Evolutionary conservation across 53 echinoderm and acorn worm genomes (phyloP).

Genomic region (Antedon mediterranea): DNA sequence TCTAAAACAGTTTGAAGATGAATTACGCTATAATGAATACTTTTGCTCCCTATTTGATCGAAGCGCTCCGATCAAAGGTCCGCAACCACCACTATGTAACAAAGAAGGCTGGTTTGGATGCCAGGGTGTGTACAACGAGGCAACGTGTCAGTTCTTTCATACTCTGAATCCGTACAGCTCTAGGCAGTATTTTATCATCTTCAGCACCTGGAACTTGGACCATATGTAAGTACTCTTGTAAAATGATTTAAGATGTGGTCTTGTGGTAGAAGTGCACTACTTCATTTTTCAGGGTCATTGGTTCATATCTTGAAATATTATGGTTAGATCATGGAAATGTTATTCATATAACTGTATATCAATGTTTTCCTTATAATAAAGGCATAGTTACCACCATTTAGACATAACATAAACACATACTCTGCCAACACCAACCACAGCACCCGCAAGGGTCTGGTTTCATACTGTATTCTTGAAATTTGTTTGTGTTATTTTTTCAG

Average conservation of each 20-base stretch:
- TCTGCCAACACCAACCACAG: too few species aligned
- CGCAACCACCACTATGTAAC: slow-evolving; percentile 15
- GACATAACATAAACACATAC: too few species aligned
- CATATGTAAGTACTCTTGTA: slow-evolving; percentile 43
- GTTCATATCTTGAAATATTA: too few species aligned
- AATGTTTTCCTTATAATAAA: too few species aligned
- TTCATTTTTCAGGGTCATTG: too few species aligned
- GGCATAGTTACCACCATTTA: too few species aligned
- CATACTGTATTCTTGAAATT: too few species aligned
- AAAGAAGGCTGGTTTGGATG: slow-evolving; percentile 26
- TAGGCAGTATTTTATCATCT: slow-evolving; percentile 13
- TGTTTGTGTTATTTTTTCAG: slow-evolving; percentile 3
- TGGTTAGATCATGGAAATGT: too few species aligned
- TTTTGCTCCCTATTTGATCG: background rate
- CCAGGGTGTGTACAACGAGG: slow-evolving; percentile 12
- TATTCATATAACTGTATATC: too few species aligned
- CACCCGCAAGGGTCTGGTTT: too few species aligned
- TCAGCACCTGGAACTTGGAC: slow-evolving; percentile 46
- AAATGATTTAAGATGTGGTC: too few species aligned
- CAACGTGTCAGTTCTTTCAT: background rate
- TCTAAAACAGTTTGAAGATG: background rate
- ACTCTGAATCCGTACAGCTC: slow-evolving; percentile 29
- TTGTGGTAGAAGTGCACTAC: too few species aligned
- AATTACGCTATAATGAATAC: background rate
- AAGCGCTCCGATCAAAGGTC: background rate